These are phyloP conservation scores for Danio jaintianensis DNA, from an alignment of 2,797 vertebrate species.

Conservation along the genomic window DNA sequence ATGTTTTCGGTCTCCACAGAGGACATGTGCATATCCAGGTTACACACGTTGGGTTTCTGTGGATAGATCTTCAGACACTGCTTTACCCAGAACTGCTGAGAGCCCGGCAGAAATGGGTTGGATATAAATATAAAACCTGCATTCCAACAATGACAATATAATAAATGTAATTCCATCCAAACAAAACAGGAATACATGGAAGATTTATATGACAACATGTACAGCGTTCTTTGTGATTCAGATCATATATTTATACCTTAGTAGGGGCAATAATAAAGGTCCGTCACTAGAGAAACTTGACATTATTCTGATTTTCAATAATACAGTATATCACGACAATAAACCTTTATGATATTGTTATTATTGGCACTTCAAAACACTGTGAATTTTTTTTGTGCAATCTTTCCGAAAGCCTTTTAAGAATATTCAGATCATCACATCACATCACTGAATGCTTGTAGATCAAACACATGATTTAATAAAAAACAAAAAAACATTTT, in stretches of 20 bases:
- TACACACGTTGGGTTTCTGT: slow-evolving; percentile 93
- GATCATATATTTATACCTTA: not conserved
- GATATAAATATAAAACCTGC: slow-evolving; percentile 92
- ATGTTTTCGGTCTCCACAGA: slow-evolving; percentile 84
- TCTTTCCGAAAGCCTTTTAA: no score
- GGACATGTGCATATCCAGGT: slow-evolving; percentile 94
- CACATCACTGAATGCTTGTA: no score
- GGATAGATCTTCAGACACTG: slow-evolving; percentile 91
- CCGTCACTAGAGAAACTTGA: not conserved
- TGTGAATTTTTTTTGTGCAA: no score
- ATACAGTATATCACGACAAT: no score
- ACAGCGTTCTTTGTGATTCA: not conserved
- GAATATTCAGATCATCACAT: no score
- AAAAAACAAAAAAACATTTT: no score
- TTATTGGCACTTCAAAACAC: no score
- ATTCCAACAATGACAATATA: slow-evolving; percentile 8
- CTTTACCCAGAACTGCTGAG: slow-evolving; percentile 88
- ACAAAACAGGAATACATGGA: not conserved
- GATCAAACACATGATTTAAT: no score
- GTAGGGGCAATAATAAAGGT: not conserved
- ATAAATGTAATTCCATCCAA: not conserved
- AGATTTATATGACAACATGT: not conserved
- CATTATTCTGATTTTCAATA: not conserved
- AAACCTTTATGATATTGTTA: no score
- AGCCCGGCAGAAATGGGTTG: slow-evolving; percentile 89